Percentiles rank a stretch among this genome's conserved stretches.
These are phyloP conservation scores for Stichopus horrens DNA, from an alignment of 53 echinoderm and acorn worm species.

Conservation along the genomic window DNA sequence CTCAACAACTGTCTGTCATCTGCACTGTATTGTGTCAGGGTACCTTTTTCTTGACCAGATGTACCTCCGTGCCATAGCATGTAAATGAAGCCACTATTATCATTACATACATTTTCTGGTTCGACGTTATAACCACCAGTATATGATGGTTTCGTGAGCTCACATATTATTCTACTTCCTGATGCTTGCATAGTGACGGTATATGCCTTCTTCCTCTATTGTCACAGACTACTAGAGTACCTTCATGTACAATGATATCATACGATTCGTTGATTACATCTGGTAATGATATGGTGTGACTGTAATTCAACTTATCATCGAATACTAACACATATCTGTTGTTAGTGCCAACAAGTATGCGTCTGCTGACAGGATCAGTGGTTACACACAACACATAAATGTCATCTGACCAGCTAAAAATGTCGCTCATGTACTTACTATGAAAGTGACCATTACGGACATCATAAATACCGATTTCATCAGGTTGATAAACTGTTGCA, in stretches of 20 bases:
- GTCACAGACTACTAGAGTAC: not conserved
- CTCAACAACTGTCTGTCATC: not conserved
- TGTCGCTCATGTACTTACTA: not conserved
- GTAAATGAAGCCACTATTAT: not conserved
- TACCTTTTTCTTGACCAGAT: not conserved
- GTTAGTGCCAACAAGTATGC: not conserved
- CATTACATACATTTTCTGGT: not conserved
- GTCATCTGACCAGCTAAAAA: not conserved
- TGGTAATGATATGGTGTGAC: not conserved
- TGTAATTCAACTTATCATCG: not conserved
- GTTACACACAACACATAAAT: not conserved
- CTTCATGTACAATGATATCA: not conserved
- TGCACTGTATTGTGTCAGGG: not conserved
- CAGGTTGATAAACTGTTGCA: not conserved
- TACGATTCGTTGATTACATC: not conserved
- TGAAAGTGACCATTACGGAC: not conserved
- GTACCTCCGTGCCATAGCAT: not conserved
- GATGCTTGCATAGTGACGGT: not conserved
- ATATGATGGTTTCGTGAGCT: conserved; percentile 5
- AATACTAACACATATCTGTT: not conserved
- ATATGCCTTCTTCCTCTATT: not conserved
- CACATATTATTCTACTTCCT: not conserved
- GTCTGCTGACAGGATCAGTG: not conserved
- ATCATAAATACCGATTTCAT: not conserved
- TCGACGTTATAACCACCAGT: not conserved